Evolutionary conservation across 1,140 invertebrate species (phyloP).

Genomic region (Drosophila busckii): DNA sequence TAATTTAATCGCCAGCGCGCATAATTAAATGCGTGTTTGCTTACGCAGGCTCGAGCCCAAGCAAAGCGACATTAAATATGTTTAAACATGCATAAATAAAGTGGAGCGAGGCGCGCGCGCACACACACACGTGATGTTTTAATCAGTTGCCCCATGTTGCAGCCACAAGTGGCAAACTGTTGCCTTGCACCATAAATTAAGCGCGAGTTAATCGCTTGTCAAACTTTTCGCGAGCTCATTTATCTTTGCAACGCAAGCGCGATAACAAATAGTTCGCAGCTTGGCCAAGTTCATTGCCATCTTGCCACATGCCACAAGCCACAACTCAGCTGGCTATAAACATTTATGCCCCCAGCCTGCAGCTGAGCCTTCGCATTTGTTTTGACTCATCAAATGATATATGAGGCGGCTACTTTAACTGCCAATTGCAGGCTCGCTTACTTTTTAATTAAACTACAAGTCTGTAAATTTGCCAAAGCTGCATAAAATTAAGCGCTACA

Average conservation of each 20-base stretch:
- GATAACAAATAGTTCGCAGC: no score
- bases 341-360: no score
- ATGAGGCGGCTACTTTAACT: no score
- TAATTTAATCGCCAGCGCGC: constrained; percentile 65
- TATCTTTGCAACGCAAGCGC: constrained; percentile 39
- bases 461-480: no score
- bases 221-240: constrained; percentile 70
- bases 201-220: constrained; percentile 70
- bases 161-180: constrained; percentile 53
- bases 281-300: no score
- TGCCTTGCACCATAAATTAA: constrained; percentile 17
- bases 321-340: no score
- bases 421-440: no score
- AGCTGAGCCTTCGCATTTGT: no score
- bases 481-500: no score
- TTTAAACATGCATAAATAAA: constrained; percentile 77
- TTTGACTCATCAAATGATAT: no score
- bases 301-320: no score
- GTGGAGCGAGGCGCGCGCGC: background rate
- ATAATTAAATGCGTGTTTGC: constrained; percentile 75
- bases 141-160: constrained; percentile 72
- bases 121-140: constrained; percentile 53
- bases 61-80: constrained; percentile 76
- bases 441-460: no score
- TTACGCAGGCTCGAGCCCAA: constrained; percentile 46